Evolutionary conservation across 2,888 invertebrate genomes (phyloP).

Genomic region (Xanthia togata): DNA sequence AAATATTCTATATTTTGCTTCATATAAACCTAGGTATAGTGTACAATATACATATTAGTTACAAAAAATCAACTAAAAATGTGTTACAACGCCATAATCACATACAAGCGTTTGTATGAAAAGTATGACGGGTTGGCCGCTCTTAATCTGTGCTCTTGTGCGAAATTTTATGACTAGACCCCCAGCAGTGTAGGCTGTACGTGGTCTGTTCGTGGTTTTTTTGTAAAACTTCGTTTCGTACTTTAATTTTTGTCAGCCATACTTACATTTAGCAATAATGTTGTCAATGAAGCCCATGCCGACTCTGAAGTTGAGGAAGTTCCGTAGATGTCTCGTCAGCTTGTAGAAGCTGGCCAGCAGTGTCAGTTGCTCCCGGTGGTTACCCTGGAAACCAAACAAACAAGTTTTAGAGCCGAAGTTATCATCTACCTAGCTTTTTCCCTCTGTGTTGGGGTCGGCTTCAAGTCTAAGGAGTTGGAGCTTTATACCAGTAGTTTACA

Average conservation of each 20-base stretch:
- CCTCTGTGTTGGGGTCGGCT: neutral
- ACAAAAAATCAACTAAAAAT: no score
- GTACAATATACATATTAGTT: no score
- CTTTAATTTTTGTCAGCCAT: neutral
- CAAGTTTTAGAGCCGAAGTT: neutral
- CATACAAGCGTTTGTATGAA: no score
- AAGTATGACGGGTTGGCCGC: no score
- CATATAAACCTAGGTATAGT: no score
- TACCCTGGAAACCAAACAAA: constrained; percentile 90
- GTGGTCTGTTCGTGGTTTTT: neutral
- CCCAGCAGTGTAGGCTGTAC: neutral
- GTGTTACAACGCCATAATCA: no score
- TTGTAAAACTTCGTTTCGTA: rapidly evolving
- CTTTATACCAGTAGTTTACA: neutral
- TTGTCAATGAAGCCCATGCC: constrained; percentile 98
- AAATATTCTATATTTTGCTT: no score
- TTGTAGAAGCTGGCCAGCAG: constrained; percentile 97
- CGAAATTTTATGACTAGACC: neutral
- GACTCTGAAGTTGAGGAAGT: constrained; percentile 96
- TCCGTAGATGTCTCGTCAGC: constrained; percentile 95
- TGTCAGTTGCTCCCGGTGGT: constrained; percentile 96
- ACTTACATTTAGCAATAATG: constrained; percentile 97
- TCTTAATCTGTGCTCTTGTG: neutral
- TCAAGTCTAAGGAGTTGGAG: neutral
- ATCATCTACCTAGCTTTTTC: neutral